Percentiles rank a stretch among this genome's conserved stretches.
Evolutionary conservation across 2,888 invertebrate genomes (phyloP).

Genomic region (Polymixis lichenea): DNA sequence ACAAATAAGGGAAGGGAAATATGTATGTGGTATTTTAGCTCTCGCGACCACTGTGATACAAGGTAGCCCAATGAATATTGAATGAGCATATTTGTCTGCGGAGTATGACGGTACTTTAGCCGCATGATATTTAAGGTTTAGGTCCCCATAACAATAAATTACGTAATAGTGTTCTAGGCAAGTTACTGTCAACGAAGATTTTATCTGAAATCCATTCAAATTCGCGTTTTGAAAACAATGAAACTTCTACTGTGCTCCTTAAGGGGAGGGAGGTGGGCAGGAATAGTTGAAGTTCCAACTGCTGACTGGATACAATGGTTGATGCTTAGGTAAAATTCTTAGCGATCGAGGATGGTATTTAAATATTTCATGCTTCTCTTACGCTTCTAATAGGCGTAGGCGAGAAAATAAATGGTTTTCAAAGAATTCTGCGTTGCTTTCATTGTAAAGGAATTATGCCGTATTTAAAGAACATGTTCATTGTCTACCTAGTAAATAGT

Average conservation of each 20-base stretch:
- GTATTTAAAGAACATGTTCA: background rate
- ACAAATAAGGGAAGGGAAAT: constrained; percentile 57
- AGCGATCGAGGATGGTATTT: constrained; percentile 62
- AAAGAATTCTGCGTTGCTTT: constrained; percentile 29
- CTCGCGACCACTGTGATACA: constrained; percentile 30
- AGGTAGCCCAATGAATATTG: constrained; percentile 51
- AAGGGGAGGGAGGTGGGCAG: constrained; percentile 76
- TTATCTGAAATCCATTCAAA: constrained; percentile 81
- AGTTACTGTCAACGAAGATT: constrained; percentile 77
- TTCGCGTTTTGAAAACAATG: constrained; percentile 80
- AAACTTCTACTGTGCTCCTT: constrained; percentile 80
- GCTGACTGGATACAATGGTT: constrained; percentile 76
- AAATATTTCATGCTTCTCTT: constrained; percentile 56
- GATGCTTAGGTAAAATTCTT: constrained; percentile 68
- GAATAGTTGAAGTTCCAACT: constrained; percentile 80
- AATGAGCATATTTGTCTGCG: constrained; percentile 49
- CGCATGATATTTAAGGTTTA: constrained; percentile 43
- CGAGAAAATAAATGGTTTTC: constrained; percentile 30
- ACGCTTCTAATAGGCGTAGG: constrained; percentile 35
- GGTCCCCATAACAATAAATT: constrained; percentile 63
- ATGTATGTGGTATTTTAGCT: constrained; percentile 41
- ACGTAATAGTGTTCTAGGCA: constrained; percentile 59
- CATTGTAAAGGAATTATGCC: constrained; percentile 13
- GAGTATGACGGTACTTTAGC: constrained; percentile 44
- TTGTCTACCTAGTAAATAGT: background rate